Evolutionary conservation across 2,113 vertebrate genomes (phyloP), one percentile per base, ranked within the genome.

Genomic region (Mionectes macconnelli): DNA sequence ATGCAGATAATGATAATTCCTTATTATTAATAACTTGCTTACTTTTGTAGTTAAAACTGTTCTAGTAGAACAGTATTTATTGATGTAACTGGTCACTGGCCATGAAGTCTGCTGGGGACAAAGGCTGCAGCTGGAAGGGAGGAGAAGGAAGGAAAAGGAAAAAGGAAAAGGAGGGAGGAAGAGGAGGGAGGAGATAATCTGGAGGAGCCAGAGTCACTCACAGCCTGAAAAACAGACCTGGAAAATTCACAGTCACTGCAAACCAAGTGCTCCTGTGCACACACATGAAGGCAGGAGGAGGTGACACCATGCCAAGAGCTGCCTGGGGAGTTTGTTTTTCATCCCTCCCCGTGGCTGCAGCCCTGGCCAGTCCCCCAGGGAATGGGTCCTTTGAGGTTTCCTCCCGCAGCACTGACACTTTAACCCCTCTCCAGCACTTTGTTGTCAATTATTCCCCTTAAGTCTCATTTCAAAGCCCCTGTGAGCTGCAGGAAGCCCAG

Each of bases 181-280:
- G 1, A 25, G 39, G 12, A 1, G 28, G 60, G 1, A 31, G 6
- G 5, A 23, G 78, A 49, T 49, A 25, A 23, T 56, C 33, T 56
- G 40, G 27, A 33, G n/a, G 39, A 45, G 56, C 30, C 77, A 45
- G 6, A 0, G 27, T 44, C 5, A 0, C 39, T 33, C 37, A 12
- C 2, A 31, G 8, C 10, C 44, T 73, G 79, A 22, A 18, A 30
- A 42, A n/a, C 44, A 57, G 37, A 6, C 14, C 3, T 4, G 28
- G 37, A 42, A 83, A 80, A 70, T 6, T 62, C 72, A 22, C 62
- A 8, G 4, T 31, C 42, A 80, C 39, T 23, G 28, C 49, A 42
- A 39, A 9, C 5, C 42, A 18, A 27, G 35, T 8, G 35, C 19
- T 30, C 0, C 0, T 3, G n/a, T n/a, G 68, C 93, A 1, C 62